phyloP scores from a whole-genome alignment of 2,113 vertebrate species.

The Grammomys surdaster region DNA sequence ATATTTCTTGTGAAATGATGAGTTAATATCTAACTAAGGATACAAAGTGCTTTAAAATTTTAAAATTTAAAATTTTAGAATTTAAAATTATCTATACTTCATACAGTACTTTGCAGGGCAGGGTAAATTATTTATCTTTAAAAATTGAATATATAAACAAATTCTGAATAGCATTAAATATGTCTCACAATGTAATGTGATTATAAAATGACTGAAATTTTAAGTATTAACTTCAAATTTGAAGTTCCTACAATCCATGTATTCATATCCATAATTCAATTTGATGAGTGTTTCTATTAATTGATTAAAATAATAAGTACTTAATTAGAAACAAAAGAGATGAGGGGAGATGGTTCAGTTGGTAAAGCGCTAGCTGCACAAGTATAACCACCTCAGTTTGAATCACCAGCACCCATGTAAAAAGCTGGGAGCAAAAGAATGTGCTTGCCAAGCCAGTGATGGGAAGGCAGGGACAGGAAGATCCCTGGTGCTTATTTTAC shows the following conservation, averaged over 20 bases:
- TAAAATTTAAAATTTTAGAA: background rate
- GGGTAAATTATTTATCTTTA: conserved; percentile 10
- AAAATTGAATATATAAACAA: background rate
- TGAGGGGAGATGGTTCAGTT: background rate
- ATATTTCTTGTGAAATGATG: conserved; percentile 25
- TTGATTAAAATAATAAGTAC: background rate
- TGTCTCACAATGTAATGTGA: background rate
- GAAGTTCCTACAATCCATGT: background rate
- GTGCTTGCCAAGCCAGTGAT: background rate
- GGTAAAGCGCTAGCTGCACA: background rate
- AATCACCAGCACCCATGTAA: background rate
- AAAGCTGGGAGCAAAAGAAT: background rate
- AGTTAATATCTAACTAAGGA: background rate
- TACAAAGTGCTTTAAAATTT: conserved; percentile 1
- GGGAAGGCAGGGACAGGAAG: background rate
- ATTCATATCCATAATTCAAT: conserved; percentile 14
- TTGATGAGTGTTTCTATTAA: conserved; percentile 26
- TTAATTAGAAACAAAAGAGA: conserved; percentile 36
- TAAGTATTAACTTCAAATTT: conserved; percentile 19
- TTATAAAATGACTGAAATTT: background rate
- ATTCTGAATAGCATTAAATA: conserved; percentile 51
- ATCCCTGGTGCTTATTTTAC: background rate
- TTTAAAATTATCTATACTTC: conserved; percentile 16
- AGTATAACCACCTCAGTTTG: background rate
- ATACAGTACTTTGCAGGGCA: background rate